These are phyloP conservation scores for Chouioia cunea DNA, from an alignment of 2,888 invertebrate species.

Conservation along the genomic window DNA sequence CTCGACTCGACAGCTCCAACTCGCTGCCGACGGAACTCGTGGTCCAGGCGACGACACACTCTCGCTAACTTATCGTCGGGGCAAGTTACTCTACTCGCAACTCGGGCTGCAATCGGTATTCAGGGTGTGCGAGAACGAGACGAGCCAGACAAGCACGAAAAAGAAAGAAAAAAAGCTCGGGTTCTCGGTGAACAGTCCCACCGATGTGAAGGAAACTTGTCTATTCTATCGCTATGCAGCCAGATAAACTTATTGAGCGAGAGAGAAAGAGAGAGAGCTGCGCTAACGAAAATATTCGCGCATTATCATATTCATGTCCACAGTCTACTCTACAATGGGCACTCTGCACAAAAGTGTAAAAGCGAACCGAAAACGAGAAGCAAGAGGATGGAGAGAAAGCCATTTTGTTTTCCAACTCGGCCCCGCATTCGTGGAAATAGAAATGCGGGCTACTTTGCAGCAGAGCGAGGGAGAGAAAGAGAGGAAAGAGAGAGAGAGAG, in stretches of 20 bases:
- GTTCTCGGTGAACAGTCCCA: neutral
- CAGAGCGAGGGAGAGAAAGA: too few species aligned
- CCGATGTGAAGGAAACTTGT: conserved; percentile 1
- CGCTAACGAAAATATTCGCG: conserved; percentile 28
- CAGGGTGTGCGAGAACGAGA: conserved; percentile 10
- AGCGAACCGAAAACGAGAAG: too few species aligned
- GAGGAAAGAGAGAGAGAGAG: too few species aligned
- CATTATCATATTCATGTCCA: conserved; percentile 31
- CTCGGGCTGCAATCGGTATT: conserved; percentile 29
- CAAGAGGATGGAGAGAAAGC: too few species aligned
- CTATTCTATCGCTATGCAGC: neutral
- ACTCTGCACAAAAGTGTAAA: too few species aligned
- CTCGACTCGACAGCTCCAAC: neutral
- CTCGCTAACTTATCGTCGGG: conserved; percentile 44
- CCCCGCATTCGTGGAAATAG: too few species aligned
- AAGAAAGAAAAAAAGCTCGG: neutral
- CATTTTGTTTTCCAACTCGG: too few species aligned
- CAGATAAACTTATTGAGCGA: conserved; percentile 27
- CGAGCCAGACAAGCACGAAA: conserved; percentile 7
- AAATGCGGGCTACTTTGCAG: neutral
- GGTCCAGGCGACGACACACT: conserved; percentile 33
- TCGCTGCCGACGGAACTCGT: conserved; percentile 25
- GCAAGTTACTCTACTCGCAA: conserved; percentile 36
- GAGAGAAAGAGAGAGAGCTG: neutral
- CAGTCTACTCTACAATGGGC: neutral